Conservation (phyloP, 2,113 vertebrate genomes). For the Otolemur garnettii region DNA sequence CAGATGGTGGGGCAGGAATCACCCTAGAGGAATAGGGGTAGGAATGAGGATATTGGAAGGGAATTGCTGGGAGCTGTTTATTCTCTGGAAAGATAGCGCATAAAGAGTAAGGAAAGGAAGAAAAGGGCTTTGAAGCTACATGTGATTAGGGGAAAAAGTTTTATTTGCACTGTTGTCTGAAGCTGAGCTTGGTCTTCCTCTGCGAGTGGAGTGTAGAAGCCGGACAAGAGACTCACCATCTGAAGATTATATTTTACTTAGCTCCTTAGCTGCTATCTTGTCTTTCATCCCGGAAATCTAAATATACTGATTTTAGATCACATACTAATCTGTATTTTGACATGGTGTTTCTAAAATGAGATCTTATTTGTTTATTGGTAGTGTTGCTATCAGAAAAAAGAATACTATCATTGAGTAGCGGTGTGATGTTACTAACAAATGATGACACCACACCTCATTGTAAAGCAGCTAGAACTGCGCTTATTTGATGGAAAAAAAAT, state of each 20-base stretch:
- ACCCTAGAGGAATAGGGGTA: too few relatives aligned
- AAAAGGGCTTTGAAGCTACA: not conserved
- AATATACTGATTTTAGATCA: not conserved
- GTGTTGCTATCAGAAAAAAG: not conserved
- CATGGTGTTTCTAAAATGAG: not conserved
- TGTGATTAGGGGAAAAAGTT: not conserved
- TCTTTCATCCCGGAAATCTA: not conserved
- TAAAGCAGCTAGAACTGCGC: not conserved
- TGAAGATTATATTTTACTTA: not conserved
- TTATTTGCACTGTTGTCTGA: not conserved
- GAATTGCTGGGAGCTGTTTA: not conserved
- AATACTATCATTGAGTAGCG: not conserved
- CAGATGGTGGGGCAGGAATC: not conserved
- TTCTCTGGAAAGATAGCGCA: not conserved
- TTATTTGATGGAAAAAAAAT: constrained; percentile 19
- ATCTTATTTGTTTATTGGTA: constrained; percentile 14
- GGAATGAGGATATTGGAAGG: not conserved
- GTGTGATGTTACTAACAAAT: not conserved
- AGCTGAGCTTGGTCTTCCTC: not conserved
- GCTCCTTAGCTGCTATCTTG: not conserved
- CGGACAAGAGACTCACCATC: not conserved
- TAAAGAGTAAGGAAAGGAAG: not conserved
- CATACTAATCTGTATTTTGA: not conserved
- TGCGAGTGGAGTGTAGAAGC: not conserved
- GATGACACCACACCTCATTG: not conserved